phyloP scores from a whole-genome alignment of 2,797 vertebrate genomes.

The Pristis pectinata region DNA sequence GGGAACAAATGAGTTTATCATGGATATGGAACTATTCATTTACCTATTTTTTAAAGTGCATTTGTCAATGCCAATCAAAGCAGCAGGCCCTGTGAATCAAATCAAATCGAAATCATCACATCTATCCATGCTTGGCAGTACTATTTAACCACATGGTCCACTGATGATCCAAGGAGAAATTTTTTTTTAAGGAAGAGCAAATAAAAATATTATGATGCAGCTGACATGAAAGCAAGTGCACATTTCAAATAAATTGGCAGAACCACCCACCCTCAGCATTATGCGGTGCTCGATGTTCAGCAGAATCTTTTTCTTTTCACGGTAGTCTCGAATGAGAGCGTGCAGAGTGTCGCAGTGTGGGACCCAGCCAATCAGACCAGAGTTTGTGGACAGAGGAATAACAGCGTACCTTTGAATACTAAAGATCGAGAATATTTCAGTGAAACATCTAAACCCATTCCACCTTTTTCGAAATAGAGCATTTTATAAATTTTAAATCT shows the following conservation, averaged over 20 bases:
- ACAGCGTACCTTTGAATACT: conserved; percentile 97
- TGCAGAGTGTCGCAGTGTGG: conserved; percentile 97
- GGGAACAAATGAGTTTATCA: too few relatives aligned
- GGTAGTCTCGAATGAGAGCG: conserved; percentile 92
- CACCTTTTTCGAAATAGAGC: background rate
- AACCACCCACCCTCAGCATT: conserved; percentile 80
- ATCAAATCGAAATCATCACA: background rate
- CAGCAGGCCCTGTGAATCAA: too few relatives aligned
- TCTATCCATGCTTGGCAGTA: background rate
- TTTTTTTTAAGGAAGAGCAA: background rate
- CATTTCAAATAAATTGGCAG: background rate
- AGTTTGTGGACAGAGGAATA: conserved; percentile 95
- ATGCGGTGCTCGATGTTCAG: conserved; percentile 98
- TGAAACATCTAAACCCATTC: background rate
- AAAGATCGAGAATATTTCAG: conserved; percentile 11
- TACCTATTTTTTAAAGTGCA: too few relatives aligned
- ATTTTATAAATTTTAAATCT: too few relatives aligned
- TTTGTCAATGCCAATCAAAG: too few relatives aligned
- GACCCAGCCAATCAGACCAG: conserved; percentile 97
- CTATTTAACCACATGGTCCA: background rate
- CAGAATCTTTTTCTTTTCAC: conserved; percentile 98
- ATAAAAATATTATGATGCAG: background rate
- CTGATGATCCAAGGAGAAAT: background rate
- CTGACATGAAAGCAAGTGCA: background rate
- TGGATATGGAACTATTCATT: too few relatives aligned